A percentile compares a stretch with the other conserved stretches of the same genome.
These are phyloP conservation scores for Himalopsyche kuldschensis DNA, from an alignment of 2,888 invertebrate genomes.

Conservation along the genomic window DNA sequence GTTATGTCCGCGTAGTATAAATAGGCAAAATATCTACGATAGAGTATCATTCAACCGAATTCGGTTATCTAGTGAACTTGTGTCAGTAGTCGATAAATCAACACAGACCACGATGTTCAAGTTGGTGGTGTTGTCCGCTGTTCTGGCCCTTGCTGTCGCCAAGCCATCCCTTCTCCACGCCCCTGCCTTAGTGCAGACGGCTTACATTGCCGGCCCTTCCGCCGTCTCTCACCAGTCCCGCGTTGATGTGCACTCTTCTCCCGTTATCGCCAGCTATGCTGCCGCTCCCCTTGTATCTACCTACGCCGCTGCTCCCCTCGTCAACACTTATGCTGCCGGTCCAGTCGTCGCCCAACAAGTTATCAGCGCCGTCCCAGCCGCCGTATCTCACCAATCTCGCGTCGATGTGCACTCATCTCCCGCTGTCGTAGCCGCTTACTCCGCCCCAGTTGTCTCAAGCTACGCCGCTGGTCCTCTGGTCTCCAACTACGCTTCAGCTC, in stretches of 20 bases:
- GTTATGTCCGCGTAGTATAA: slow-evolving; percentile 16
- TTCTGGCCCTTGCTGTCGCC: slow-evolving; percentile 62
- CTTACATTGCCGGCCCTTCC: slow-evolving; percentile 43
- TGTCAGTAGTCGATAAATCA: slow-evolving; percentile 42
- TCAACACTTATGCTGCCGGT: slow-evolving; percentile 15
- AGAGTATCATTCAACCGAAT: slow-evolving; percentile 35
- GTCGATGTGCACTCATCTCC: slow-evolving; percentile 50
- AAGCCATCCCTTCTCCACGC: slow-evolving; percentile 50
- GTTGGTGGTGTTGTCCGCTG: slow-evolving; percentile 65
- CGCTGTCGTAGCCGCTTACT: slow-evolving; percentile 47
- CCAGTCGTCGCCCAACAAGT: slow-evolving; percentile 38
- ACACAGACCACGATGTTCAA: slow-evolving; percentile 59
- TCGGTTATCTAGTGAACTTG: slow-evolving; percentile 37
- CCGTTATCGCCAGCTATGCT: slow-evolving; percentile 22
- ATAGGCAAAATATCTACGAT: neutral
- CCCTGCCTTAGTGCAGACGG: slow-evolving; percentile 31
- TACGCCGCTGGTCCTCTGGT: slow-evolving; percentile 19
- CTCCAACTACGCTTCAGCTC: slow-evolving; percentile 53
- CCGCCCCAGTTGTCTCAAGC: slow-evolving; percentile 42
- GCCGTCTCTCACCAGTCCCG: slow-evolving; percentile 49
- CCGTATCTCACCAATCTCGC: slow-evolving; percentile 55
- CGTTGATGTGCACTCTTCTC: slow-evolving; percentile 47
- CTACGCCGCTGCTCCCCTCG: slow-evolving; percentile 47
- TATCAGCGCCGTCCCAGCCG: slow-evolving; percentile 50
- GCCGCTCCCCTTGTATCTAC: slow-evolving; percentile 22